These are phyloP conservation scores for Glaucidium brasilianum DNA, from an alignment of 2,113 vertebrate species.

Conservation along the genomic window DNA sequence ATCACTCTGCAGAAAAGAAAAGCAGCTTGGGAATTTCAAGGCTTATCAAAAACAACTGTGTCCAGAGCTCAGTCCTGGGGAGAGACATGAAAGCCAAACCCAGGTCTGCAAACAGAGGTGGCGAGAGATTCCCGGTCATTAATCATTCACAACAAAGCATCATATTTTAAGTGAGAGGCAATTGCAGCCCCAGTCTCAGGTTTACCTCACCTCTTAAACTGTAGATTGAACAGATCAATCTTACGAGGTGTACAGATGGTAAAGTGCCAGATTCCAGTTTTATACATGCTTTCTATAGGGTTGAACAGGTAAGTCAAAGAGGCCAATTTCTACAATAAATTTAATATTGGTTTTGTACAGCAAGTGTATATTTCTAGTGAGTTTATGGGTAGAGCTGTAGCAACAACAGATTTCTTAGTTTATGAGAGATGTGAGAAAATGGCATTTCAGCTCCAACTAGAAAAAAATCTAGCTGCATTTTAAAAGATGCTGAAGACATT, in stretches of 20 bases:
- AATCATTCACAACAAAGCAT: slow-evolving; percentile 43
- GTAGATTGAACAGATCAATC: background rate
- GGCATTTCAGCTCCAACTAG: background rate
- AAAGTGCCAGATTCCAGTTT: background rate
- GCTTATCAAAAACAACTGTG: slow-evolving; percentile 39
- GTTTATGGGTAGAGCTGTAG: background rate
- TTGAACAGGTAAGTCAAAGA: background rate
- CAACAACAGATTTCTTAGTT: background rate
- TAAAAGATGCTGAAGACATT: background rate
- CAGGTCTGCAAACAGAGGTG: background rate
- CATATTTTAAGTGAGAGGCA: slow-evolving; percentile 9
- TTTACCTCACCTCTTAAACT: background rate
- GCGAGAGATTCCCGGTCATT: slow-evolving; percentile 10
- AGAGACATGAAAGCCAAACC: background rate
- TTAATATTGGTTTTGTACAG: background rate
- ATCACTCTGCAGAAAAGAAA: slow-evolving; percentile 22
- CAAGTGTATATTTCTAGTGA: background rate
- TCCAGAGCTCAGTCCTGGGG: background rate
- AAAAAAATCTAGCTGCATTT: background rate
- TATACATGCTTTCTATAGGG: background rate
- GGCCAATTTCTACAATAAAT: background rate
- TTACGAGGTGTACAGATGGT: background rate
- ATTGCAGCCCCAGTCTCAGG: background rate
- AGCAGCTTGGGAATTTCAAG: slow-evolving; percentile 35
- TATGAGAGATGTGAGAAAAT: background rate